Evolutionary conservation across 2,113 vertebrate species (phyloP).

Genomic region (Xiphophorus maculatus): DNA sequence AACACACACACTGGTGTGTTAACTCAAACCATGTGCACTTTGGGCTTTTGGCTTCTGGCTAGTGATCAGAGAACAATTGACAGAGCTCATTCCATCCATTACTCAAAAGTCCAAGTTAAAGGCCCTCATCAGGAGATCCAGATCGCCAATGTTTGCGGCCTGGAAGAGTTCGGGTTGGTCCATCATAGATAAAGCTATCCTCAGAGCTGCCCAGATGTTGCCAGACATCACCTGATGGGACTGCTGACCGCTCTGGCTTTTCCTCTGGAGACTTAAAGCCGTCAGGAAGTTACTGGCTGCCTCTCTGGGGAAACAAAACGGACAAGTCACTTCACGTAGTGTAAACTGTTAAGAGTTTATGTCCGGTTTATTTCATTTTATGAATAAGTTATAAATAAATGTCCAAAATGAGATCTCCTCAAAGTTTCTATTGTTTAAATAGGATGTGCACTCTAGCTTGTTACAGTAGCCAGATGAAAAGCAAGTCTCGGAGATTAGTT

Average conservation of each 20-base stretch:
- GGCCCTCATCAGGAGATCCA: conserved; percentile 94
- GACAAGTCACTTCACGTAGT: neutral
- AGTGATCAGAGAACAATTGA: conserved; percentile 24
- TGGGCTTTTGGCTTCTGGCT: conserved; percentile 71
- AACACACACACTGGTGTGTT: conserved; percentile 16
- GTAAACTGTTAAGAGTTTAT: neutral
- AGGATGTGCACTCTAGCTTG: neutral
- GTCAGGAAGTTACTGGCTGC: conserved; percentile 98
- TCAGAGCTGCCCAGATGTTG: conserved; percentile 97
- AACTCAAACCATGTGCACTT: conserved; percentile 66
- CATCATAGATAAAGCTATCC: conserved; percentile 97
- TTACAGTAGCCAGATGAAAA: neutral
- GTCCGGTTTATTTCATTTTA: neutral
- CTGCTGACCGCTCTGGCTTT: conserved; percentile 93
- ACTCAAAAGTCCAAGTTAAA: conserved; percentile 92
- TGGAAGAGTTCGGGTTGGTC: conserved; percentile 98
- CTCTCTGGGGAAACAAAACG: conserved; percentile 81
- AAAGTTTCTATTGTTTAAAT: too few species aligned
- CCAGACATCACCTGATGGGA: conserved; percentile 94
- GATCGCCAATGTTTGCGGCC: conserved; percentile 94
- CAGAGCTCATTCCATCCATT: neutral
- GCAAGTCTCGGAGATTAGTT: neutral
- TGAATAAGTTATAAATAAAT: neutral
- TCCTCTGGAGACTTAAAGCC: conserved; percentile 94
- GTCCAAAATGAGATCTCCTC: neutral